Conservation (phyloP, 2,888 invertebrate species). For the Dasysyrphus tricinctus region DNA sequence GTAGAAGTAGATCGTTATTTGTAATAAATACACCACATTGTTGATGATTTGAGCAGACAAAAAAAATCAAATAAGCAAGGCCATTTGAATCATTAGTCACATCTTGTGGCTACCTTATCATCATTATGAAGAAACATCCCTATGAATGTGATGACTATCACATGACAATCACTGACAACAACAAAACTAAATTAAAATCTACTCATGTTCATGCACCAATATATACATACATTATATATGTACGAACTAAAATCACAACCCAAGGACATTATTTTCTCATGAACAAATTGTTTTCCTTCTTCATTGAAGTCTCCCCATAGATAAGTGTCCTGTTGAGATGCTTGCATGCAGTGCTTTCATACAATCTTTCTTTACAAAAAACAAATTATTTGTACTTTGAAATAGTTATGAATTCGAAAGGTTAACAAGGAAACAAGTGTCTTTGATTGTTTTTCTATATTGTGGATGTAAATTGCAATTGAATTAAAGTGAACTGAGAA, state of each 20-base stretch:
- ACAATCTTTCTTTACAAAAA: neutral
- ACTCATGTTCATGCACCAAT: neutral
- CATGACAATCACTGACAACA: neutral
- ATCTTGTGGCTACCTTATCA: neutral
- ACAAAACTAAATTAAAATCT: constrained; percentile 12
- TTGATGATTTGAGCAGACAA: neutral
- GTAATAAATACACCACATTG: neutral
- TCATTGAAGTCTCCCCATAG: neutral
- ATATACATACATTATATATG: too few relatives aligned
- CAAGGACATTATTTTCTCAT: neutral
- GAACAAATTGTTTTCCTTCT: neutral
- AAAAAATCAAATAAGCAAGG: neutral
- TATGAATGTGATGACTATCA: neutral
- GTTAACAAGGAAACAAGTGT: constrained; percentile 2
- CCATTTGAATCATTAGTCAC: neutral
- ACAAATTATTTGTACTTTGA: neutral
- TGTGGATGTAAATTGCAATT: neutral
- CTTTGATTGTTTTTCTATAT: neutral
- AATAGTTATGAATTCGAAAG: neutral
- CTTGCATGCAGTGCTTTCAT: neutral
- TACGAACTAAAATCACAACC: neutral
- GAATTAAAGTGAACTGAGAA: neutral
- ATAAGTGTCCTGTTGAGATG: neutral
- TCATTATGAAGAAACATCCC: neutral
- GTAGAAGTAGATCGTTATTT: constrained; percentile 2